Conservation (phyloP, 1,140 invertebrate genomes). For the Piezodorus guildinii region DNA sequence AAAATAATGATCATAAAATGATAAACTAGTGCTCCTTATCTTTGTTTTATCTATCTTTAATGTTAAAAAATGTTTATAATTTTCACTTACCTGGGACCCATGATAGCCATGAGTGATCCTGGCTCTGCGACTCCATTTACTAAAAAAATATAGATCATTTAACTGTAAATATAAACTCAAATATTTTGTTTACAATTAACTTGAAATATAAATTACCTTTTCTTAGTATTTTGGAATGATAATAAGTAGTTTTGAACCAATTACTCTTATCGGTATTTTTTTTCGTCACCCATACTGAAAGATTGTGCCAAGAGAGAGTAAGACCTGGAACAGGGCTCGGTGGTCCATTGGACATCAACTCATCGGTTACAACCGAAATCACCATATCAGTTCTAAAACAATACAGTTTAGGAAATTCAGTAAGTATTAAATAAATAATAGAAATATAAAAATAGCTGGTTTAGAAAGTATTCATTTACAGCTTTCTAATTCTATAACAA, state of each 20-base stretch:
- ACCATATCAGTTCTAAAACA: background rate
- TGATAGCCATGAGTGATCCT: conserved; percentile 35
- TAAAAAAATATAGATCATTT: conserved; percentile 27
- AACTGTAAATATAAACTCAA: background rate
- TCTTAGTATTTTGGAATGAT: conserved; percentile 25
- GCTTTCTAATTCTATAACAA: too few species aligned
- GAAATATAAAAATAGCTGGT: too few species aligned
- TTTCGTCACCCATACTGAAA: conserved; percentile 28
- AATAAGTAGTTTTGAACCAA: conserved; percentile 21
- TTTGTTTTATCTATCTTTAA: conserved; percentile 9
- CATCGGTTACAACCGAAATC: conserved; percentile 5
- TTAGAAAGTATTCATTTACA: too few species aligned
- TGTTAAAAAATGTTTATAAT: conserved; percentile 14
- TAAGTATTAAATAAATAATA: too few species aligned
- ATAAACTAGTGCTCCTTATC: too few species aligned
- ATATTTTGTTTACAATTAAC: background rate
- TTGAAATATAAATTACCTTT: conserved; percentile 24
- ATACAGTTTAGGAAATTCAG: too few species aligned
- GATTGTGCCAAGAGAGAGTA: conserved; percentile 28
- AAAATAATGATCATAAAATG: too few species aligned
- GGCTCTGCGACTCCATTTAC: conserved; percentile 35
- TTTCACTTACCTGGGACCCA: conserved; percentile 37
- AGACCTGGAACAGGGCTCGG: conserved; percentile 19
- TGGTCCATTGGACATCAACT: background rate
- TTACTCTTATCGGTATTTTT: conserved; percentile 23